A percentile compares a stretch with the other conserved stretches of the same genome.
Evolutionary conservation across 1,140 invertebrate genomes (phyloP).

Genomic region (Melanaphis sacchari): DNA sequence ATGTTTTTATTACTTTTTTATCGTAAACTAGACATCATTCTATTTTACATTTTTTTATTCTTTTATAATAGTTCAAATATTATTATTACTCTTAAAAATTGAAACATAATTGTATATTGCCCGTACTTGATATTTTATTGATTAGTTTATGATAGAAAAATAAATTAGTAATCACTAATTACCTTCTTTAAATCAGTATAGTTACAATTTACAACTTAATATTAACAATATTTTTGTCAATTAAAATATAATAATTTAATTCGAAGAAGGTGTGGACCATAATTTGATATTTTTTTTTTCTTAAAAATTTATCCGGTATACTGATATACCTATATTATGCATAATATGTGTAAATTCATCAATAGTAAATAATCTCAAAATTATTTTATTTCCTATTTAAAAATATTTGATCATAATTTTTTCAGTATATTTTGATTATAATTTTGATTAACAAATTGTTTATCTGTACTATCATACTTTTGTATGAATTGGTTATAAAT

Average conservation of each 20-base stretch:
- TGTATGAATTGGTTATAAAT: neutral
- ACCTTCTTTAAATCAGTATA: neutral
- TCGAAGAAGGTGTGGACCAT: neutral
- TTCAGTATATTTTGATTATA: neutral
- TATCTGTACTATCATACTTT: neutral
- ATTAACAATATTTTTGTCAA: neutral
- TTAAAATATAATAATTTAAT: neutral
- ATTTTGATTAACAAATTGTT: neutral
- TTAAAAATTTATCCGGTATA: neutral
- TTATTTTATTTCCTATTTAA: neutral
- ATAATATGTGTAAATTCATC: neutral
- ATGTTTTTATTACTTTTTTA: neutral
- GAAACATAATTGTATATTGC: neutral
- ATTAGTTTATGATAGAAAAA: neutral
- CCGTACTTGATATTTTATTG: neutral
- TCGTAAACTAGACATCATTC: neutral
- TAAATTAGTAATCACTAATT: neutral
- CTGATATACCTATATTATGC: neutral
- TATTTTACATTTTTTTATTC: neutral
- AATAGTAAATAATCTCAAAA: neutral
- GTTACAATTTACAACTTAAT: neutral
- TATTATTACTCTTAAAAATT: constrained; percentile 6
- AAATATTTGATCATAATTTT: neutral
- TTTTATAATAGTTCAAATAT: neutral
- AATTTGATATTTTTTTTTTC: constrained; percentile 15